Conservation (phyloP, 2,797 vertebrate genomes). For the Silurus lanzhouensis region DNA sequence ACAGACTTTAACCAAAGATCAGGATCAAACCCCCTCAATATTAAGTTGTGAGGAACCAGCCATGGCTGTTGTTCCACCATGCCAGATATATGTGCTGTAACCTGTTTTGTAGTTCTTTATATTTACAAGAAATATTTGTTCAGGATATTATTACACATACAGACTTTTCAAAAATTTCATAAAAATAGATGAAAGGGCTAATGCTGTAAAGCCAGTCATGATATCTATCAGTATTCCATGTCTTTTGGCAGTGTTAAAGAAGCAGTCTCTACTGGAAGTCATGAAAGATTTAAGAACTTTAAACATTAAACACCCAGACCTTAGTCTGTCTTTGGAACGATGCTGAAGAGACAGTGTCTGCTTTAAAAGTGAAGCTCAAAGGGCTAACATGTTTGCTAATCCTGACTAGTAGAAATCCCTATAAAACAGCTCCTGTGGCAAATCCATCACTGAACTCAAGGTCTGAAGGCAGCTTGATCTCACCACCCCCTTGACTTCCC, state of each 20-base stretch:
- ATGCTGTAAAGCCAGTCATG: constrained; percentile 7
- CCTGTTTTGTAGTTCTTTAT: not conserved
- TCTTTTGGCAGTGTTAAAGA: not conserved
- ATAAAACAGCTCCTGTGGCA: constrained; percentile 35
- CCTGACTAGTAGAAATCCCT: constrained; percentile 29
- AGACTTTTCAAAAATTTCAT: not conserved
- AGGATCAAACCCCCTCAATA: not conserved
- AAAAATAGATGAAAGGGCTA: not conserved
- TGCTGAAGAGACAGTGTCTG: constrained; percentile 15
- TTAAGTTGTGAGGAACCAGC: not conserved
- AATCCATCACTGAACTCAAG: constrained; percentile 38
- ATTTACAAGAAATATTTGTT: not conserved
- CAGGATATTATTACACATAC: not conserved
- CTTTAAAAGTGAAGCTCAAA: constrained; percentile 31
- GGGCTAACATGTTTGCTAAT: constrained; percentile 36
- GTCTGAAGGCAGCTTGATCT: constrained; percentile 49
- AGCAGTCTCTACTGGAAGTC: constrained; percentile 4
- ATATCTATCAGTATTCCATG: constrained; percentile 9
- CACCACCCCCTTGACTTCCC: constrained; percentile 33
- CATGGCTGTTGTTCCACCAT: not conserved
- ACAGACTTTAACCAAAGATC: not conserved
- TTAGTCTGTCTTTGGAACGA: constrained; percentile 32
- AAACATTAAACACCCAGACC: constrained; percentile 43
- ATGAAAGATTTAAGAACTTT: constrained; percentile 45
- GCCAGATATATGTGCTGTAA: not conserved